phyloP scores from a whole-genome alignment of 2,113 vertebrate genomes.

The Gopherus evgoodei region DNA sequence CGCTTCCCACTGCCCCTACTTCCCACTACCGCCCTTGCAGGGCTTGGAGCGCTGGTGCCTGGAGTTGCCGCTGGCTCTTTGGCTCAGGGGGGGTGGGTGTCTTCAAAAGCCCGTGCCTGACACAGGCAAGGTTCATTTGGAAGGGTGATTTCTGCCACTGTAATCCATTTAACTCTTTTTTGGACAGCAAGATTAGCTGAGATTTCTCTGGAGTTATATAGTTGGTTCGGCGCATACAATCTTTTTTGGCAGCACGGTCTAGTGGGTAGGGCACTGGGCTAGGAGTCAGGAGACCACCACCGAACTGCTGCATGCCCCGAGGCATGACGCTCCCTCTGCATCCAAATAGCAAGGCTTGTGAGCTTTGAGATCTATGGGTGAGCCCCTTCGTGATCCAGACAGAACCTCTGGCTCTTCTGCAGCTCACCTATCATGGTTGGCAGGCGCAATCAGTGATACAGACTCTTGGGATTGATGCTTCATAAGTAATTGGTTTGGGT shows the following conservation, averaged over 20 bases:
- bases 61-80: not conserved
- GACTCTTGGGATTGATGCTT: not conserved
- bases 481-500: not conserved
- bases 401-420: not conserved
- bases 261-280: not conserved
- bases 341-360: not conserved
- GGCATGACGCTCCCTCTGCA: not conserved
- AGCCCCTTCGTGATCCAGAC: not conserved
- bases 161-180: not conserved
- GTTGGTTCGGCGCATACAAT: not conserved
- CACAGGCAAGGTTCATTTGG: not conserved
- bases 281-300: not conserved
- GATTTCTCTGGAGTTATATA: not conserved
- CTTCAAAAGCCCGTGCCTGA: not conserved
- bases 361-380: rapidly evolving
- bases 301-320: not conserved
- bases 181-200: not conserved
- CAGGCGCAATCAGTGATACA: no score
- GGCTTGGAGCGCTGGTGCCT: no score
- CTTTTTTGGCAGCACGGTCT: not conserved
- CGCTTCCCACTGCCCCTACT: no score
- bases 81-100: not conserved
- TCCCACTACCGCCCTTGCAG: no score
- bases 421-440: not conserved
- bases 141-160: not conserved